Percentiles rank a stretch among this genome's conserved stretches.
phyloP scores from a whole-genome alignment of 2,113 vertebrate species.

The Condylura cristata region DNA sequence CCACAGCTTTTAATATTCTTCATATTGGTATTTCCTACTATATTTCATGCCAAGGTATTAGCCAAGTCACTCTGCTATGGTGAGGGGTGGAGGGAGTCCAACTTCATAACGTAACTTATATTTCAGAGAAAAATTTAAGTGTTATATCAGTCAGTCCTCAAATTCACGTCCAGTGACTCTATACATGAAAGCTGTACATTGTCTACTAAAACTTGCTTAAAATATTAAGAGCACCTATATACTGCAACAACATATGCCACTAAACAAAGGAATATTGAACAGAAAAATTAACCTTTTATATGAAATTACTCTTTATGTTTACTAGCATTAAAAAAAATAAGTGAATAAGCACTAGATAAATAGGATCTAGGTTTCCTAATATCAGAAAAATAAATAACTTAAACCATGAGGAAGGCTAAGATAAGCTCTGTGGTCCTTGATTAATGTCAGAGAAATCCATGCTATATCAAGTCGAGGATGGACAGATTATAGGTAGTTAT shows the following conservation, averaged over 20 bases:
- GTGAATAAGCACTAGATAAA: neutral
- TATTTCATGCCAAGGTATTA: slow-evolving; percentile 38
- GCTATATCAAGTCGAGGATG: neutral
- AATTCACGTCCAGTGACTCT: neutral
- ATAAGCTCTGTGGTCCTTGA: neutral
- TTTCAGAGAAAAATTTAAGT: slow-evolving; percentile 17
- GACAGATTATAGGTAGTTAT: neutral
- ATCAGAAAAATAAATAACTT: neutral
- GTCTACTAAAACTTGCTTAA: slow-evolving; percentile 7
- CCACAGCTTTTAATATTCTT: neutral
- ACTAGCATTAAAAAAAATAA: neutral
- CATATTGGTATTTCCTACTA: slow-evolving; percentile 5
- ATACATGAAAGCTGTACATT: neutral
- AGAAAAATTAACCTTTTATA: neutral
- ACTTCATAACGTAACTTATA: neutral
- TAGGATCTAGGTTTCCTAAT: neutral
- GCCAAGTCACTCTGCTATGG: neutral
- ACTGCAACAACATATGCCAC: neutral
- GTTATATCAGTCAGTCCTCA: neutral
- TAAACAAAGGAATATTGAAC: slow-evolving; percentile 31
- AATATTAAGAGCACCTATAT: neutral
- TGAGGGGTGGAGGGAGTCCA: neutral
- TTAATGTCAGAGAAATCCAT: neutral
- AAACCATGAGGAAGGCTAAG: neutral
- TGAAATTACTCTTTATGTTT: neutral